Conservation (phyloP, 2,113 vertebrate species). For the Corythaeola cristata region DNA sequence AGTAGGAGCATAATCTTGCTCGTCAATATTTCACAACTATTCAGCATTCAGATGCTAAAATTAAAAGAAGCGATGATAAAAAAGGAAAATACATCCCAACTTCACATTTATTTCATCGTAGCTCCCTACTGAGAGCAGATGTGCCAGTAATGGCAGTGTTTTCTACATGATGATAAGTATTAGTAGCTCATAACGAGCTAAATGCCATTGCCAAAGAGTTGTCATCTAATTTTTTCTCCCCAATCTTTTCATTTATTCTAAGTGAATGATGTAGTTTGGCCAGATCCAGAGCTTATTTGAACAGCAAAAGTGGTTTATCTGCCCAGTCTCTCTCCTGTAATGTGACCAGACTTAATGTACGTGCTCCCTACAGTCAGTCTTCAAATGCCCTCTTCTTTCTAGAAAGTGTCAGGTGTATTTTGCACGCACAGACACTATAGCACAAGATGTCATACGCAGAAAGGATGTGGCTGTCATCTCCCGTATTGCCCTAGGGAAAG, state of each 20-base stretch:
- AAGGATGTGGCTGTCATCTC: not conserved
- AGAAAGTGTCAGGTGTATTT: not conserved
- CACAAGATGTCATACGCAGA: accelerated
- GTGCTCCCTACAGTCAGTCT: not conserved
- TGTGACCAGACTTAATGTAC: not conserved
- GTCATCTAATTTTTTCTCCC: not conserved
- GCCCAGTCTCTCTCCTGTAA: not conserved
- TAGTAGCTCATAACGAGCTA: not conserved
- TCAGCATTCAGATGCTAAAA: not conserved
- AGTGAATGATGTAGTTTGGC: not conserved
- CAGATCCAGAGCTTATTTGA: not conserved
- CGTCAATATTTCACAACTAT: not conserved
- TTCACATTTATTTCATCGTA: not conserved
- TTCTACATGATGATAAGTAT: not conserved
- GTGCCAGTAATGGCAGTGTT: not conserved
- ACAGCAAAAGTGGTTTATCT: not conserved
- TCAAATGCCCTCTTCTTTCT: not conserved
- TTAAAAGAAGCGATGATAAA: not conserved
- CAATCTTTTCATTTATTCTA: not conserved
- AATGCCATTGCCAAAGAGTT: not conserved
- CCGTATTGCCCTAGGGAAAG: not conserved
- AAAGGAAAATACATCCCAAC: not conserved
- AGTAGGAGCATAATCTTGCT: not conserved
- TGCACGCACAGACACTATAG: too few relatives aligned
- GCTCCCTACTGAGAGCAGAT: not conserved